Evolutionary conservation across 2,888 invertebrate genomes (phyloP).

Genomic region (Lamproptera curius): DNA sequence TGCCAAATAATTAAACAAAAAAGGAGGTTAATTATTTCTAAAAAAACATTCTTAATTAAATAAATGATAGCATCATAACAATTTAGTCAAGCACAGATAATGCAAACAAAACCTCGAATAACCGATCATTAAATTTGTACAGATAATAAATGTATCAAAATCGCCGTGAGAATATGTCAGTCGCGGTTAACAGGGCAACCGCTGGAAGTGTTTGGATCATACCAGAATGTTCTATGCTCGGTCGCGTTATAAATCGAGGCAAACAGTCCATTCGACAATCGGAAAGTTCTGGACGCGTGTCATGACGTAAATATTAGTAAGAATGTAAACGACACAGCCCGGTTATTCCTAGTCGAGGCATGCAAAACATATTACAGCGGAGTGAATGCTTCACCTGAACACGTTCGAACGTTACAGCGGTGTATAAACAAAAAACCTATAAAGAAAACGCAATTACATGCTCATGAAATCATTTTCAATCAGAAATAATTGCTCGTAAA

Average conservation of each 20-base stretch:
- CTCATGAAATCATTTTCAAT: slow-evolving; percentile 47
- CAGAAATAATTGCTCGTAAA: slow-evolving; percentile 26
- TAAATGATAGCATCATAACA: too few species aligned
- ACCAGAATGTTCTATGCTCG: slow-evolving; percentile 37
- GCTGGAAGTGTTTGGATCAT: neutral
- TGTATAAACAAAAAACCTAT: slow-evolving; percentile 53
- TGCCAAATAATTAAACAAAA: too few species aligned
- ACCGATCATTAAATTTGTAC: too few species aligned
- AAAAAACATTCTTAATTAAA: too few species aligned
- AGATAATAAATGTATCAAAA: slow-evolving; percentile 43
- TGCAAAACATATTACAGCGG: slow-evolving; percentile 1
- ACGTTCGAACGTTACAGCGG: slow-evolving; percentile 37
- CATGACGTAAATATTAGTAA: slow-evolving; percentile 13
- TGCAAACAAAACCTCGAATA: too few species aligned
- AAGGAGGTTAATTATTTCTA: too few species aligned
- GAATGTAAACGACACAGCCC: slow-evolving; percentile 16
- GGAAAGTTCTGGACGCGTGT: slow-evolving; percentile 9
- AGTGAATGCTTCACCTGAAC: slow-evolving; percentile 17
- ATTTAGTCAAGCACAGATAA: too few species aligned
- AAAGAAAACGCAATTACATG: slow-evolving; percentile 70
- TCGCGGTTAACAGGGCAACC: slow-evolving; percentile 15
- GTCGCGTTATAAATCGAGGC: slow-evolving; percentile 44
- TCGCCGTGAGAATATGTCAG: slow-evolving; percentile 56
- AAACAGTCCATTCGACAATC: slow-evolving; percentile 38
- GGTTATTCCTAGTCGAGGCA: slow-evolving; percentile 3